A percentile compares a stretch with the other conserved stretches of the same genome.
These are phyloP conservation scores for Drosophila chauvacae DNA, from an alignment of 1,140 invertebrate species.

Conservation along the genomic window DNA sequence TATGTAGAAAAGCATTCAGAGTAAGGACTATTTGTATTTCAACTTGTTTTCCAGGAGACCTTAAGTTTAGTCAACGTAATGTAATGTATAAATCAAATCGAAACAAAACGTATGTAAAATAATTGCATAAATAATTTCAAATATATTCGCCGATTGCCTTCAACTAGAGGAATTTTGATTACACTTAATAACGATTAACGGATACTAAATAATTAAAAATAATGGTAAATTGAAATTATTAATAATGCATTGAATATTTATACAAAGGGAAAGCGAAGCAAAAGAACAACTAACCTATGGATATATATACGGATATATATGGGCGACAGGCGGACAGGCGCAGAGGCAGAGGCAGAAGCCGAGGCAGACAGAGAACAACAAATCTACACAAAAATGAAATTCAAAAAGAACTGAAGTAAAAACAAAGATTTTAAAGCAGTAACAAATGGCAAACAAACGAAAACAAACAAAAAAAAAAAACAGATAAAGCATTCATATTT, in stretches of 20 bases:
- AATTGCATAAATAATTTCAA: slow-evolving; percentile 84
- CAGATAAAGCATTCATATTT: slow-evolving; percentile 69
- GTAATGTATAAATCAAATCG: slow-evolving; percentile 42
- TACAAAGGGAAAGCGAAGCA: slow-evolving; percentile 34
- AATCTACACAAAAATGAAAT: slow-evolving; percentile 70
- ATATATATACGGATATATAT: slow-evolving; percentile 13
- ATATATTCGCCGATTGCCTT: slow-evolving; percentile 85
- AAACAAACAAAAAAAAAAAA: slow-evolving; percentile 27
- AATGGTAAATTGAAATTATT: slow-evolving; percentile 49
- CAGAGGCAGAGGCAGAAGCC: slow-evolving; percentile 1
- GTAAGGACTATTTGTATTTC: slow-evolving; percentile 59
- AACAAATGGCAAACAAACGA: slow-evolving; percentile 68
- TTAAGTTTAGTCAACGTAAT: slow-evolving; percentile 61
- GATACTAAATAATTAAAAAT: slow-evolving; percentile 57
- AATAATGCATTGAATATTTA: slow-evolving; percentile 71
- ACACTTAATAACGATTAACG: slow-evolving; percentile 75
- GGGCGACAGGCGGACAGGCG: slow-evolving; percentile 1
- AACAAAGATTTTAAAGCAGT: slow-evolving; percentile 80
- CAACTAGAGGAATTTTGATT: slow-evolving; percentile 85
- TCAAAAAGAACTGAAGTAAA: slow-evolving; percentile 83
- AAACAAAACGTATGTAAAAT: slow-evolving; percentile 77
- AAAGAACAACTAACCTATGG: slow-evolving; percentile 32
- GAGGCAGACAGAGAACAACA: slow-evolving; percentile 54
- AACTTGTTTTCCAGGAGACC: slow-evolving; percentile 66
- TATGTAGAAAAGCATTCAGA: slow-evolving; percentile 33